Evolutionary conservation across 2,113 vertebrate genomes (phyloP).

Genomic region (Prochilodus magdalenae): DNA sequence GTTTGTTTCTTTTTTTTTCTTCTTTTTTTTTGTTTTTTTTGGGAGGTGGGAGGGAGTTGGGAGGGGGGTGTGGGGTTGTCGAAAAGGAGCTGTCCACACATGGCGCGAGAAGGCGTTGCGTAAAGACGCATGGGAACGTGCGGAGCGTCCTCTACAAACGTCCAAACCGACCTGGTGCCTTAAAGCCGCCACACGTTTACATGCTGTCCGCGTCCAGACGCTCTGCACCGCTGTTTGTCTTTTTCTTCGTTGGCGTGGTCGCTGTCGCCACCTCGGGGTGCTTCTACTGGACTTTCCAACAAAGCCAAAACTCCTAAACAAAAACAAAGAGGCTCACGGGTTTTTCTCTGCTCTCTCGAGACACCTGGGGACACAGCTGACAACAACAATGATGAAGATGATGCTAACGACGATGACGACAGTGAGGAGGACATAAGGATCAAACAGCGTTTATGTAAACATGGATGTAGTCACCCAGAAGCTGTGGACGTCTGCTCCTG

Average conservation of each 20-base stretch:
- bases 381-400: slow-evolving; percentile 12
- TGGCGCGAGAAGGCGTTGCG: slow-evolving; percentile 64
- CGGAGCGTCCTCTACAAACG: slow-evolving; percentile 75
- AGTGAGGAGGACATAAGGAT: slow-evolving; percentile 24
- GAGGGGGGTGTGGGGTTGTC: slow-evolving; percentile 14
- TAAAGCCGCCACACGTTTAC: slow-evolving; percentile 84
- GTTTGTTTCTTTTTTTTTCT: background rate
- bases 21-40: slow-evolving; percentile 49
- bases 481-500: slow-evolving; percentile 60
- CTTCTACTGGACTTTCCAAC: slow-evolving; percentile 52
- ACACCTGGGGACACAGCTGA: slow-evolving; percentile 15
- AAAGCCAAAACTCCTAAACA: slow-evolving; percentile 57
- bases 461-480: slow-evolving; percentile 59
- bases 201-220: slow-evolving; percentile 77
- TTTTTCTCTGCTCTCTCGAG: slow-evolving; percentile 10
- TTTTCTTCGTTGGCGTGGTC: slow-evolving; percentile 63
- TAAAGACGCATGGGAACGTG: slow-evolving; percentile 58
- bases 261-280: slow-evolving; percentile 50
- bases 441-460: slow-evolving; percentile 59
- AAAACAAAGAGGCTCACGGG: slow-evolving; percentile 50
- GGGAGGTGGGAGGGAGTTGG: slow-evolving; percentile 10
- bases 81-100: slow-evolving; percentile 65
- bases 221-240: slow-evolving; percentile 74
- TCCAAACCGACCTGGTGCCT: slow-evolving; percentile 83
- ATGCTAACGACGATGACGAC: slow-evolving; percentile 3